phyloP scores from a whole-genome alignment of 2,888 invertebrate species.

The Eupithecia subfuscata region DNA sequence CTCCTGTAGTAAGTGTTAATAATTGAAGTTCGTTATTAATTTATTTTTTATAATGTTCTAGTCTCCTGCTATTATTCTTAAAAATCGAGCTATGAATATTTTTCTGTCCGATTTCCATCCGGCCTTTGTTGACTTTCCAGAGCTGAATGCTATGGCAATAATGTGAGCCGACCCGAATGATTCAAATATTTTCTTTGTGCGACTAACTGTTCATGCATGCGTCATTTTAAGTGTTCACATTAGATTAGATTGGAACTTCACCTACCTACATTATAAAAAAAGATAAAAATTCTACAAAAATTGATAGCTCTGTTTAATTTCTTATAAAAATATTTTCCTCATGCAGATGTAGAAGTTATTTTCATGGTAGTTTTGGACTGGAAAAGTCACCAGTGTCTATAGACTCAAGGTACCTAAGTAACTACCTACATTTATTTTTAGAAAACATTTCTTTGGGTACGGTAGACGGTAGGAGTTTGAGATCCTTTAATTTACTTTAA shows the following conservation, averaged over 20 bases:
- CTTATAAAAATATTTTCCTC: background rate
- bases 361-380: background rate
- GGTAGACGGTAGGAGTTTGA: conserved; percentile 10
- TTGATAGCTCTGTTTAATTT: conserved; percentile 1
- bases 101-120: background rate
- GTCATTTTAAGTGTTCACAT: conserved; percentile 44
- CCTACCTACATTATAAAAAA: conserved; percentile 28
- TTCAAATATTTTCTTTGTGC: conserved; percentile 53
- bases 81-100: background rate
- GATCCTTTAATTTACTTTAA: conserved; percentile 60
- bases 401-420: background rate
- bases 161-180: background rate
- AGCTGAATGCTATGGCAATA: background rate
- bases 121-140: background rate
- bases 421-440: background rate
- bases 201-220: conserved; percentile 59
- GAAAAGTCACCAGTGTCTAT: background rate
- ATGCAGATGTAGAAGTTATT: background rate
- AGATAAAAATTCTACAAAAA: conserved; percentile 30
- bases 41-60: background rate
- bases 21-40: background rate
- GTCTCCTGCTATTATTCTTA: background rate
- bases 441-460: background rate
- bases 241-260: conserved; percentile 35
- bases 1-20: too few species aligned